Evolutionary conservation across 2,113 vertebrate genomes (phyloP), one percentile per base, ranked within the genome.

Genomic region (Oceanites oceanicus): DNA sequence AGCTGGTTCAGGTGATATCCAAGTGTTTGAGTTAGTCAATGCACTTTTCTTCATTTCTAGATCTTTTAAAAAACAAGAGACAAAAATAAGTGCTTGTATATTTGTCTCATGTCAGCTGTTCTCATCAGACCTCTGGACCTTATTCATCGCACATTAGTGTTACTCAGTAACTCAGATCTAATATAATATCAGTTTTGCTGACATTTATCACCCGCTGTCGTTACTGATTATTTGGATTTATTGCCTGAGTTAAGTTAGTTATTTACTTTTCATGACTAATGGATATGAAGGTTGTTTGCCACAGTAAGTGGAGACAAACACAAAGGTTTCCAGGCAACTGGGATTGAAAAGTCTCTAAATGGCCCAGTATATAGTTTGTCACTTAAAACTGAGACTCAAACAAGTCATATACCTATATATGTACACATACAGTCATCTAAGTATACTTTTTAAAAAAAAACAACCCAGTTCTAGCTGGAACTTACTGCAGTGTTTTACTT

Each of bases 181-280:
- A 94, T 29, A 61, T 47, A 88, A 65, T 80, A 90, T 84, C 93
- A 65, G 92, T 77, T 94, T 63, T 96, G 91, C 95, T 97, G 91
- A 91, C 90, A 96, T 92, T 95, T 92, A 96, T 95, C 91, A 83
- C 84, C 73, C 3, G 7, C 91, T 91, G 79, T 90, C 0, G 97
- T 97, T 97, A 97, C 97, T 97, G 95, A 97, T 97, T 97, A 76
- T 95, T 96, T 93, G 94, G 91, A 86, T 97, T 98, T 97, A 97
- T 93, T 95, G 96, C 96, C 92, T 74, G 87, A 78, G 77, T 95
- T 89, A 79, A 92, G 96, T 91, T 81, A 90, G 94, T 16, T 96
- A 95, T 97, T 96, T 97, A 91, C 96, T 95, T 83, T 96, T 73
- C 89, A 52, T 92, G 94, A 77, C 87, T 96, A 97, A 97, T 96